A percentile compares a stretch with the other conserved stretches of the same genome.
Conservation (phyloP, 2,113 vertebrate species). For the Lophius piscatorius region DNA sequence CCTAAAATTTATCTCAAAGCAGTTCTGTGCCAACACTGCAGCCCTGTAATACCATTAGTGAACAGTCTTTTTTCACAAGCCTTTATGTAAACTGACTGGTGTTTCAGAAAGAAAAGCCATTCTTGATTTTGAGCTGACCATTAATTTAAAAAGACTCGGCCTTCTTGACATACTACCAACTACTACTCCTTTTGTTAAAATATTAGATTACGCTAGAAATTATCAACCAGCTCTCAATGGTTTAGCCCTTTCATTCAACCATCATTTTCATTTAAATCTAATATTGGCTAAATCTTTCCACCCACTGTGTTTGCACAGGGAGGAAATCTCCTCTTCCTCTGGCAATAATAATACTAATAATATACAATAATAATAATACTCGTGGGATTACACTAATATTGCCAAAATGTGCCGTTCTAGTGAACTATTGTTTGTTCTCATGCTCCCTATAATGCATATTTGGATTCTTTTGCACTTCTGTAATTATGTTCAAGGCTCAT, state of each 20-base stretch:
- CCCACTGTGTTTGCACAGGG: no score
- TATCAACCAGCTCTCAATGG: not conserved
- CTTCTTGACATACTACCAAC: not conserved
- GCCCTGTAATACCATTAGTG: not conserved
- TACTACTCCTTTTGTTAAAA: not conserved
- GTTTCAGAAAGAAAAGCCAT: not conserved
- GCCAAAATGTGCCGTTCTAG: not conserved
- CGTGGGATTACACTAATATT: constrained; percentile 8
- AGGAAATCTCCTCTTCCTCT: constrained; percentile 2
- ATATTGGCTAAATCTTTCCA: constrained; percentile 1
- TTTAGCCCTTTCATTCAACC: not conserved
- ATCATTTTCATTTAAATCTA: constrained; percentile 1
- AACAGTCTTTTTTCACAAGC: not conserved
- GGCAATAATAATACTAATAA: no score
- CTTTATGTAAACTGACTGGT: not conserved
- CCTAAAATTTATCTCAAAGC: not conserved
- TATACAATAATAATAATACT: no score
- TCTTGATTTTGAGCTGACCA: not conserved
- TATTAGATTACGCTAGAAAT: no score
- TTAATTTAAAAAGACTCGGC: not conserved
- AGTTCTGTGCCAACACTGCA: not conserved
- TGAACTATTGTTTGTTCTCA: constrained; percentile 5
- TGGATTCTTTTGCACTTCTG: not conserved
- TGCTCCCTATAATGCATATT: not conserved
- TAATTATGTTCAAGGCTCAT: not conserved